These are phyloP conservation scores for Pocillopora verrucosa DNA, from an alignment of 64 coral and sea anemone genomes.

Conservation along the genomic window DNA sequence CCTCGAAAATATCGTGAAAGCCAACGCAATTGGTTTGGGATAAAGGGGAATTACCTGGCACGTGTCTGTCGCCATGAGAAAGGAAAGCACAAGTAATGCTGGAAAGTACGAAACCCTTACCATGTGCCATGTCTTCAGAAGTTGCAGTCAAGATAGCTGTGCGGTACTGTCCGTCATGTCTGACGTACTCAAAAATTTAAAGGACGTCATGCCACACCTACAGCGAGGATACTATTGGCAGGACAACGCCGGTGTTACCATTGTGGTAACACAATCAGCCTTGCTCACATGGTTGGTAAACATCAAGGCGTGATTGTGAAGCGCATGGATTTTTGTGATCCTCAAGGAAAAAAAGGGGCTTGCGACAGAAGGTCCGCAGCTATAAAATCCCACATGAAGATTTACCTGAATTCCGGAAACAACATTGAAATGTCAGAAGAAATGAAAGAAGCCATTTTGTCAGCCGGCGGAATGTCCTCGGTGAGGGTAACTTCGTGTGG, in stretches of 20 bases:
- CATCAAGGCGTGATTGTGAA: background rate
- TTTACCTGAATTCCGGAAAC: constrained; percentile 4
- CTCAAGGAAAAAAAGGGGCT: background rate
- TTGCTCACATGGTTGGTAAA: background rate
- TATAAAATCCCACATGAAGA: constrained; percentile 15
- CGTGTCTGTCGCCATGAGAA: too few relatives aligned
- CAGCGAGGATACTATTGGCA: background rate
- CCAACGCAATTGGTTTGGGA: constrained; percentile 25
- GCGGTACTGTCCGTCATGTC: background rate
- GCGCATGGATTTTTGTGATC: constrained; percentile 10
- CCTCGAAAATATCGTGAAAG: constrained; percentile 27
- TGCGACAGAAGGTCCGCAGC: background rate
- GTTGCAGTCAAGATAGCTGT: background rate
- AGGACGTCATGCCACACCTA: background rate
- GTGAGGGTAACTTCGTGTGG: constrained; percentile 27
- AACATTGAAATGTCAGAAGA: background rate
- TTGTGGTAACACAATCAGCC: background rate
- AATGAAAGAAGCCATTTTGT: constrained; percentile 44
- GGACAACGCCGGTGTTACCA: constrained; percentile 3
- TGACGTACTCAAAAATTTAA: constrained; percentile 9
- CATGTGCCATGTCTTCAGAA: background rate
- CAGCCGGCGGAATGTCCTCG: constrained; percentile 13
- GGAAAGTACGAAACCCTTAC: background rate
- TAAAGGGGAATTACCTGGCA: too few relatives aligned
- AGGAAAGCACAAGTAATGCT: too few relatives aligned